Conservation (phyloP, 2,888 invertebrate species). For the Margaritifera margaritifera region DNA sequence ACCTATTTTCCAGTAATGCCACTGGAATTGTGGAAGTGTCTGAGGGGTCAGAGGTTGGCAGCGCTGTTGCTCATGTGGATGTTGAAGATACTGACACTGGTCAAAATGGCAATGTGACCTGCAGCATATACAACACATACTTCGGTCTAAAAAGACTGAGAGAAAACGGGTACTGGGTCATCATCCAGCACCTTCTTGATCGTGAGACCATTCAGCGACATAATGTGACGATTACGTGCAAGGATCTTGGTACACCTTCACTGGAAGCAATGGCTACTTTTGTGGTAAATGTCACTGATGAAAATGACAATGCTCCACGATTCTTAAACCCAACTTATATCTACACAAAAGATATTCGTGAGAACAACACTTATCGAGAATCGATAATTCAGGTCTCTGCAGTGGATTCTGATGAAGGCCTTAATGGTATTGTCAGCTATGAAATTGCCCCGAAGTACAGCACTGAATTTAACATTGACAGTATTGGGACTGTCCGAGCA, state of each 20-base stretch:
- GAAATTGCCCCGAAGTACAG: conserved; percentile 30
- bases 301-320: conserved; percentile 58
- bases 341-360: conserved; percentile 45
- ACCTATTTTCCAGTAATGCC: conserved; percentile 28
- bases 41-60: conserved; percentile 48
- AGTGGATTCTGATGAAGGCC: conserved; percentile 44
- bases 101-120: conserved; percentile 52
- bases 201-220: conserved; percentile 43
- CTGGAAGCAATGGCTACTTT: conserved; percentile 36
- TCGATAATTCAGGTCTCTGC: conserved; percentile 50
- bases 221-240: conserved; percentile 46
- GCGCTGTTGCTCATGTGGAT: conserved; percentile 57
- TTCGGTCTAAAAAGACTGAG: conserved; percentile 37
- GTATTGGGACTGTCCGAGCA: conserved; percentile 72
- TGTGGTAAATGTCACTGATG: conserved; percentile 49
- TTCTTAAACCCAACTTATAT: conserved; percentile 35
- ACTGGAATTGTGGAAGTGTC: conserved; percentile 38
- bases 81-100: conserved; percentile 63
- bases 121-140: conserved; percentile 44
- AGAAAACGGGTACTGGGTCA: conserved; percentile 37
- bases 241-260: conserved; percentile 48
- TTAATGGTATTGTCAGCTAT: conserved; percentile 75
- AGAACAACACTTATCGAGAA: conserved; percentile 48
- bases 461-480: conserved; percentile 76
- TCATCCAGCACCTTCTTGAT: conserved; percentile 45